Percentiles rank a stretch among this genome's conserved stretches.
Evolutionary conservation across 2,888 invertebrate species (phyloP).

Genomic region (Brachyopa scutellaris): DNA sequence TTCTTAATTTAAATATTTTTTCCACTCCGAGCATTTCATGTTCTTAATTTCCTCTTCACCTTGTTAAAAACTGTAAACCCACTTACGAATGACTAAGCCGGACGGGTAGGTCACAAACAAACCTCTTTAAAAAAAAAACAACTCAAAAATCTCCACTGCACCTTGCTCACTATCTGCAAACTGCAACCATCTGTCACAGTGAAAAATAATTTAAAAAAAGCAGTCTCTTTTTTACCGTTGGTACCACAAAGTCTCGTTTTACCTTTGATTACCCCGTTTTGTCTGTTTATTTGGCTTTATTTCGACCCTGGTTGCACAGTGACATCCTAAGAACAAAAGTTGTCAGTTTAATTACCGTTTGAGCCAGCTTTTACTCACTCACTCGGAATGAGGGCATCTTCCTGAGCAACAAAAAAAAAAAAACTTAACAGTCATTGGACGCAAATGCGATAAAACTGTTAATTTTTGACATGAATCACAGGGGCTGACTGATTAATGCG

Average conservation of each 20-base stretch:
- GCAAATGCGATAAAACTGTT: constrained; percentile 30
- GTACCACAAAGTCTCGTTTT: constrained; percentile 34
- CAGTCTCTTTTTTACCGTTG: background rate
- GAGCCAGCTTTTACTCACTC: constrained; percentile 39
- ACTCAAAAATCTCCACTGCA: constrained; percentile 15
- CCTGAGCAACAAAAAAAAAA: background rate
- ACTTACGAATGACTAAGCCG: constrained; percentile 25
- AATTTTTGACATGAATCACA: constrained; percentile 43
- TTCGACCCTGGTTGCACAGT: constrained; percentile 12
- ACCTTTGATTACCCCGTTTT: constrained; percentile 46
- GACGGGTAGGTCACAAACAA: constrained; percentile 59
- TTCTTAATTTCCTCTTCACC: background rate
- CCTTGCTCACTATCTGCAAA: constrained; percentile 20
- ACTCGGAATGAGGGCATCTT: constrained; percentile 57
- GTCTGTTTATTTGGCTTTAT: constrained; percentile 20
- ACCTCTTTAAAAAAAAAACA: constrained; percentile 5
- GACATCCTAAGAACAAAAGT: constrained; percentile 40
- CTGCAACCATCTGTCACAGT: constrained; percentile 52
- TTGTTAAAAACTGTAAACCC: constrained; percentile 19
- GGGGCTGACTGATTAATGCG: constrained; percentile 48
- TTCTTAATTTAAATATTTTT: constrained; percentile 44
- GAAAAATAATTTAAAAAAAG: constrained; percentile 52
- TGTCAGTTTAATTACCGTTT: constrained; percentile 63
- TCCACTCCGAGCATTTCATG: background rate
- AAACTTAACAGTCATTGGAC: constrained; percentile 34